Evolutionary conservation across 2,797 vertebrate species (phyloP).

Genomic region (Kryptopterus vitreolus): DNA sequence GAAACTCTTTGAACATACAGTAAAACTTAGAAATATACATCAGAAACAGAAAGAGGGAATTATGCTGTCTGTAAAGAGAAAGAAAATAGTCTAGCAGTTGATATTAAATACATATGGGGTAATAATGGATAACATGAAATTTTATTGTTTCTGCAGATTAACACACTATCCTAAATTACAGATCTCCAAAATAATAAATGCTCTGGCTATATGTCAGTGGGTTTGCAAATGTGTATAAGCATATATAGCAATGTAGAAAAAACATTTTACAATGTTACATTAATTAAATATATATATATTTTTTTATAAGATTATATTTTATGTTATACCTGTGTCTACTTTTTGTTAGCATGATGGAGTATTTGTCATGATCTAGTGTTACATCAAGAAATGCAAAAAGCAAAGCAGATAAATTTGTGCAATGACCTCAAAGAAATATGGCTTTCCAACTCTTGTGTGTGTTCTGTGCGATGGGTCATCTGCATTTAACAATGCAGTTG

Average conservation of each 20-base stretch:
- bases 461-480: constrained; percentile 42
- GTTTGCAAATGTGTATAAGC: not conserved
- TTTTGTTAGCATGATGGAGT: not conserved
- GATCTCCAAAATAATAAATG: not conserved
- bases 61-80: not conserved
- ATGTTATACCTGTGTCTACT: no score
- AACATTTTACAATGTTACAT: no score
- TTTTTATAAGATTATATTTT: no score
- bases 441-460: constrained; percentile 50
- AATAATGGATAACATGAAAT: not conserved
- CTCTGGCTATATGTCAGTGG: not conserved
- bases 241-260: not conserved
- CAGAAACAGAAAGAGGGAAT: not conserved
- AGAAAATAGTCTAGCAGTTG: not conserved
- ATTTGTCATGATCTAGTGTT: not conserved
- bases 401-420: constrained; percentile 40
- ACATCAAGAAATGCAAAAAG: not conserved
- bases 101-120: not conserved
- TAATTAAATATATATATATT: no score
- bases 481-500: constrained; percentile 39
- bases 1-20: constrained; percentile 1
- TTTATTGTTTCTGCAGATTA: not conserved
- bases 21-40: not conserved
- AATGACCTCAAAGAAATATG: constrained; percentile 58
- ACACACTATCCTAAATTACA: not conserved